Conservation (phyloP, 2,797 vertebrate genomes). For the Chelon auratus region DNA sequence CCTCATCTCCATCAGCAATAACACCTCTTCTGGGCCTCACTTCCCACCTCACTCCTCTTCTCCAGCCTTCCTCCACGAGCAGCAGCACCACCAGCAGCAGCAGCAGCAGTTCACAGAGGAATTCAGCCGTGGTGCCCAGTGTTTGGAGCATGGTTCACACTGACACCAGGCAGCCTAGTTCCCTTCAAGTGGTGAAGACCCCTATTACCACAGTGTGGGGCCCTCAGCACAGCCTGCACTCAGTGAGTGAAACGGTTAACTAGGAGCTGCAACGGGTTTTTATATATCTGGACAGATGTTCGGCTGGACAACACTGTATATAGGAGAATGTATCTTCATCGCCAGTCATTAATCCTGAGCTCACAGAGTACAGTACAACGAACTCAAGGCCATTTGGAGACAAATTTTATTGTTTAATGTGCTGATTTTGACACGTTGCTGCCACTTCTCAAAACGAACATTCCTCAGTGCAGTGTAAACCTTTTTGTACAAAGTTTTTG, state of each 20-base stretch:
- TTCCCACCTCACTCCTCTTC: conserved; percentile 43
- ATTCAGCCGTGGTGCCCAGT: conserved; percentile 61
- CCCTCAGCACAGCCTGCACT: conserved; percentile 73
- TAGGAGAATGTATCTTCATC: conserved; percentile 65
- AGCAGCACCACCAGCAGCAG: conserved; percentile 33
- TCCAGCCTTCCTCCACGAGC: conserved; percentile 38
- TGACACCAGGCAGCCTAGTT: conserved; percentile 66
- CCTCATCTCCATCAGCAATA: not conserved
- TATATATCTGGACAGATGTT: not conserved
- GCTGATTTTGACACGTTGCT: conserved; percentile 31
- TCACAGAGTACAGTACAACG: conserved; percentile 28
- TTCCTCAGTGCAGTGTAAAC: conserved; percentile 38
- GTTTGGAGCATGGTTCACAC: conserved; percentile 82
- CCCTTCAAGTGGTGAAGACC: conserved; percentile 68
- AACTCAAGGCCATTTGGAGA: conserved; percentile 27
- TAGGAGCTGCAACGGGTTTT: conserved; percentile 50
- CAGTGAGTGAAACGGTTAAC: conserved; percentile 83
- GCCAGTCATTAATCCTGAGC: conserved; percentile 32
- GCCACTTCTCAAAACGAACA: conserved; percentile 24
- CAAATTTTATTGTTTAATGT: conserved; percentile 52
- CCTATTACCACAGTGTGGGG: conserved; percentile 79
- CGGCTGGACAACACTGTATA: conserved; percentile 58
- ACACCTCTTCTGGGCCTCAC: conserved; percentile 49
- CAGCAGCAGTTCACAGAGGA: conserved; percentile 55
- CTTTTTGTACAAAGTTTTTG: conserved; percentile 37